Conservation (phyloP, 64 coral and sea anemone species). For the Cladopsammia gracilis region DNA sequence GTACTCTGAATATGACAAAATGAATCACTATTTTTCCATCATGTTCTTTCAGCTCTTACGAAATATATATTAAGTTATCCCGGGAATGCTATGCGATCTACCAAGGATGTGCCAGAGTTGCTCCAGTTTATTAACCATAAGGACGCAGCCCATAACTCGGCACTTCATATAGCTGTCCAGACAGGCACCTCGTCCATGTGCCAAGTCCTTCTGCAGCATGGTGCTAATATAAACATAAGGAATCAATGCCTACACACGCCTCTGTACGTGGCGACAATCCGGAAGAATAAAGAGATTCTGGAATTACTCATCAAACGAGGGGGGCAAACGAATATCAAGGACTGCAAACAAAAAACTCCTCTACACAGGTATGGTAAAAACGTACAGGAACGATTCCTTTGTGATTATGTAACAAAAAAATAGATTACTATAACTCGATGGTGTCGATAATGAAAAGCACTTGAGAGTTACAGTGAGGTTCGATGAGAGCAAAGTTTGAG, state of each 20-base stretch:
- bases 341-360: conserved; percentile 32
- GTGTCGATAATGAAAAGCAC: no score
- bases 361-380: conserved; percentile 37
- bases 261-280: conserved; percentile 53
- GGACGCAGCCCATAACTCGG: conserved; percentile 35
- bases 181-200: conserved; percentile 60
- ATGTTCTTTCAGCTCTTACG: background rate
- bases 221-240: conserved; percentile 40
- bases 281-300: conserved; percentile 30
- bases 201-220: conserved; percentile 36
- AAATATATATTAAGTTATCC: conserved; percentile 9
- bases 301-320: conserved; percentile 37
- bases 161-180: conserved; percentile 75
- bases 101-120: background rate
- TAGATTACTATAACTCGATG: no score
- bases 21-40: background rate
- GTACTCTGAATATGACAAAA: no score
- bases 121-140: conserved; percentile 46
- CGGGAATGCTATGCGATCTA: background rate
- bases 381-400: no score
- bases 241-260: conserved; percentile 63
- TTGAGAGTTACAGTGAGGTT: no score
- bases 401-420: no score
- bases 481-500: no score
- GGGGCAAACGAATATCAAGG: background rate